Evolutionary conservation across 2,797 vertebrate species (phyloP).

Genomic region (Alfaro cultratus): DNA sequence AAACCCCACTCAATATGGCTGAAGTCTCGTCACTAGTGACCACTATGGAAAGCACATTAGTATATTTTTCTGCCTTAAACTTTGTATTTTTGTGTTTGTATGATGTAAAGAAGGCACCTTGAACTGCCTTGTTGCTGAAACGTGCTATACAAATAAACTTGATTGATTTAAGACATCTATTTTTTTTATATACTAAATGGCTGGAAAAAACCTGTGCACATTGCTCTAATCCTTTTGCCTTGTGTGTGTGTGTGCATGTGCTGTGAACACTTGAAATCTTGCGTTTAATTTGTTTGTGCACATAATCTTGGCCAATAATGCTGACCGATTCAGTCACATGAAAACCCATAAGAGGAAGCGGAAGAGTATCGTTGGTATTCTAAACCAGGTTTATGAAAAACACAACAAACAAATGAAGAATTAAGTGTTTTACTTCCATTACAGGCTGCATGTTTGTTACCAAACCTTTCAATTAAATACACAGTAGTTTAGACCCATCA

Average conservation of each 20-base stretch:
- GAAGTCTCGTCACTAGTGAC: not conserved
- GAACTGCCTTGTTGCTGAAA: too few species aligned
- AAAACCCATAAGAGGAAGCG: not conserved
- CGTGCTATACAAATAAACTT: too few species aligned
- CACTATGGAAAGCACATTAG: not conserved
- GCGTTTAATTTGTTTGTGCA: not conserved
- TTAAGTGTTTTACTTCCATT: constrained; percentile 59
- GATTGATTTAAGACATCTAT: too few species aligned
- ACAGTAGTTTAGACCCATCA: constrained; percentile 64
- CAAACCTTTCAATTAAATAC: constrained; percentile 69
- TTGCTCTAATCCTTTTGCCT: too few species aligned
- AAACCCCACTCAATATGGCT: not conserved
- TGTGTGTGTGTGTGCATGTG: not conserved
- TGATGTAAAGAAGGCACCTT: too few species aligned
- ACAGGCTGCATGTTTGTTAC: constrained; percentile 56
- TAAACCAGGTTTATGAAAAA: not conserved
- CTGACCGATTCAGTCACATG: not conserved
- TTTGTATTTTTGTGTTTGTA: too few species aligned
- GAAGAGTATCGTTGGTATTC: not conserved
- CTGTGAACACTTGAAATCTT: not conserved
- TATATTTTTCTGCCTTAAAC: not conserved
- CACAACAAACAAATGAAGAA: constrained; percentile 22
- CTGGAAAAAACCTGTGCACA: too few species aligned
- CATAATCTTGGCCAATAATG: not conserved
- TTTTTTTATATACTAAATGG: too few species aligned